Evolutionary conservation across 1,140 invertebrate genomes (phyloP), one percentile per base, ranked within the genome.

Genomic region (Rhysida immarginata): DNA sequence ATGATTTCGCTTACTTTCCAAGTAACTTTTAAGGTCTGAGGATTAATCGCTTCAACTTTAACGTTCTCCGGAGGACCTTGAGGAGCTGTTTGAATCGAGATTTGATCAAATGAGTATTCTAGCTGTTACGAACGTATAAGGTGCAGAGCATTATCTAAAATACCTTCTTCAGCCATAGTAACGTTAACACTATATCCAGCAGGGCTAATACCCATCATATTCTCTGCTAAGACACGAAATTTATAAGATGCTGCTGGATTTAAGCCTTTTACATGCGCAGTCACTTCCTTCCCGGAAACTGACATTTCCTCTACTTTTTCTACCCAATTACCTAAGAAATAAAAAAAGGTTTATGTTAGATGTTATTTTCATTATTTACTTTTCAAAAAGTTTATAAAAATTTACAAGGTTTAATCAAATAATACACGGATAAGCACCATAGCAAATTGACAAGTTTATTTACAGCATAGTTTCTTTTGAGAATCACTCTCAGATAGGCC

Each of bases 191-290:
- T 86, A 62, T 92, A 85, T 0, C 91, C 94, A 0, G 91, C 87
- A 64, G 90, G 83, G 2, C 90, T 91, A 1, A 81, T 79, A 21
- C 94, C 93, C 58, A 97, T 84, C 70, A 90, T 86, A 68, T 97
- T 97, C 72, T 93, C 87, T 58, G 91, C 93, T 8, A 94, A 84
- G 59, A 96, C 87, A 52, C 91, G 76, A 54, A 96, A 78, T 63
- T 95, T 86, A 66, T 96, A 97, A 1, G 86, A 85, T 0, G 86
- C 92, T 1, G 92, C 88, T 16, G 94, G 92, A 64, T 84, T 78
- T 0, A 97, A 73, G 67, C 87, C 90, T 63, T 85, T 85, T 2
- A 93, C 87, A 54, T 85, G 84, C 49, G 87, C 87, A 69, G 90
- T 83, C 52, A 84, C 88, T 62, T 87, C 83, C 56, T 87, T 80